Conservation (phyloP, 1,140 invertebrate species). For the Lasaia peninsularis region DNA sequence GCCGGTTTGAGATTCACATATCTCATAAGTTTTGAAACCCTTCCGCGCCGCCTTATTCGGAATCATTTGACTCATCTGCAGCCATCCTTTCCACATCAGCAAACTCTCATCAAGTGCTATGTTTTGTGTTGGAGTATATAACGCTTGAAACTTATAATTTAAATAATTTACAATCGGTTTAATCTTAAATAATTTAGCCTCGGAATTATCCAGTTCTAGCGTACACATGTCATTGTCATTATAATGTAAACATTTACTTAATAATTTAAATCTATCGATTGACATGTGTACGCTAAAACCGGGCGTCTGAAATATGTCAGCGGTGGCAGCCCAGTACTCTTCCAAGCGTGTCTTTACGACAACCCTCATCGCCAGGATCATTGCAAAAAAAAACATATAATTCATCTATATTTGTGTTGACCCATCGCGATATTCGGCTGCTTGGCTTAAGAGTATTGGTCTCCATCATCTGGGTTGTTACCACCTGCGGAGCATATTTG, state of each 20-base stretch:
- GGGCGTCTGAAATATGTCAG: slow-evolving; percentile 24
- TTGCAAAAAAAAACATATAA: slow-evolving; percentile 25
- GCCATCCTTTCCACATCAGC: slow-evolving; percentile 28
- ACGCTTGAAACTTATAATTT: slow-evolving; percentile 22
- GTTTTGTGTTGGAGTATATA: slow-evolving; percentile 27
- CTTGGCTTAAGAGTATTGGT: neutral
- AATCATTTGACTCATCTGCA: slow-evolving; percentile 26
- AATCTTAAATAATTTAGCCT: slow-evolving; percentile 31
- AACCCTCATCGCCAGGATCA: slow-evolving; percentile 26
- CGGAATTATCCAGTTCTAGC: neutral
- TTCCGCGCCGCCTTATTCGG: slow-evolving; percentile 24
- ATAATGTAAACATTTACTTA: slow-evolving; percentile 29
- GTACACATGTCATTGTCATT: slow-evolving; percentile 17
- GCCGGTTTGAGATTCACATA: slow-evolving; percentile 23
- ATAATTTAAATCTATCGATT: slow-evolving; percentile 15
- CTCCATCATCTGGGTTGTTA: neutral
- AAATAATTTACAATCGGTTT: slow-evolving; percentile 26
- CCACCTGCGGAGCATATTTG: slow-evolving; percentile 22
- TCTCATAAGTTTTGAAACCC: slow-evolving; percentile 33
- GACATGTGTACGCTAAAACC: slow-evolving; percentile 23
- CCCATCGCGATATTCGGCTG: slow-evolving; percentile 21
- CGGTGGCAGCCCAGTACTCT: slow-evolving; percentile 21
- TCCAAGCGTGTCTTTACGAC: slow-evolving; percentile 22
- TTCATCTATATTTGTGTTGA: slow-evolving; percentile 24
- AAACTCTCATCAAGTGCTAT: slow-evolving; percentile 30